phyloP scores from a whole-genome alignment of 2,797 vertebrate genomes.

The Smutsia gigantea region DNA sequence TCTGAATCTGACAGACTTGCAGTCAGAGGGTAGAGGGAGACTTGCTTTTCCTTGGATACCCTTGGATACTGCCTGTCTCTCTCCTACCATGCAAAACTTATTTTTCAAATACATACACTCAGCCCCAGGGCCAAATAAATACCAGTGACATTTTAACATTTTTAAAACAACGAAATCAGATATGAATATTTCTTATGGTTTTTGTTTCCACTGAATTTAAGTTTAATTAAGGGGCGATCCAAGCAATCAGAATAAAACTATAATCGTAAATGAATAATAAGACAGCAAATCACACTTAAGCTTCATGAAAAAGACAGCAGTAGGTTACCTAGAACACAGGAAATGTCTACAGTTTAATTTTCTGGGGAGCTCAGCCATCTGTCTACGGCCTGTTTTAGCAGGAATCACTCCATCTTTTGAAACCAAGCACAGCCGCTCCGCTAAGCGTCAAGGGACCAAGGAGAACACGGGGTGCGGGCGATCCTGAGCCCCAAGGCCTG shows the following conservation, averaged over 20 bases:
- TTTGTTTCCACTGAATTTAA: background rate
- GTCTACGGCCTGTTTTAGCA: background rate
- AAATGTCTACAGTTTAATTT: background rate
- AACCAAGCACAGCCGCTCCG: too few species aligned
- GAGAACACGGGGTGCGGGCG: too few species aligned
- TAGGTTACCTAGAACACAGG: rapidly evolving
- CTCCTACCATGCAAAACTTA: background rate
- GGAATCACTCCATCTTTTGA: background rate
- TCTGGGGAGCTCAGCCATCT: too few species aligned
- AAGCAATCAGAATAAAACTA: background rate
- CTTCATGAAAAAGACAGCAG: background rate
- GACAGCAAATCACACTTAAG: background rate
- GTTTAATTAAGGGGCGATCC: background rate
- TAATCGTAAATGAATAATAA: background rate
- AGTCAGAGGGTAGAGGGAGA: background rate
- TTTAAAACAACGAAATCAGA: background rate
- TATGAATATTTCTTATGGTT: background rate
- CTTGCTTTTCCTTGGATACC: background rate
- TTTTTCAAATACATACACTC: background rate
- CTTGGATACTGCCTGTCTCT: background rate
- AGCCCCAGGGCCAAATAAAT: background rate
- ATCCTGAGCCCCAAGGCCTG: too few species aligned
- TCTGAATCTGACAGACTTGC: background rate
- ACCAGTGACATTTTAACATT: background rate
- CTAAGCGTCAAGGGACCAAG: background rate